Evolutionary conservation across 2,888 invertebrate species (phyloP).

Genomic region (Drosophila anomalata): DNA sequence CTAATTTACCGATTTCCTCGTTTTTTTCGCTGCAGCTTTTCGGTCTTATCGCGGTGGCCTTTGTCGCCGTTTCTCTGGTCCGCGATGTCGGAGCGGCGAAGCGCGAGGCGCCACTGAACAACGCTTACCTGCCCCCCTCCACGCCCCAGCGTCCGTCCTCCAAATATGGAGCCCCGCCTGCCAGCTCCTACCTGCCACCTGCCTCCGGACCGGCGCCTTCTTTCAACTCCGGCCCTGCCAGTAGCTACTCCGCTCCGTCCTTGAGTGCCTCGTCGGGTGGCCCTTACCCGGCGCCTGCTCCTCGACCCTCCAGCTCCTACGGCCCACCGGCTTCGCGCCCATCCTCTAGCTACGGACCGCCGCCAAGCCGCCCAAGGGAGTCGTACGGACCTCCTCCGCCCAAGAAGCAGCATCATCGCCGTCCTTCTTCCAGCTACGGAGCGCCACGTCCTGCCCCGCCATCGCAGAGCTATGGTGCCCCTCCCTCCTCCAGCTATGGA

Average conservation of each 20-base stretch:
- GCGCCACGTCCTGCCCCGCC: slow-evolving; percentile 58
- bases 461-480: slow-evolving; percentile 85
- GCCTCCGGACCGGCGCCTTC: slow-evolving; percentile 83
- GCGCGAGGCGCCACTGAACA: slow-evolving; percentile 83
- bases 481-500: slow-evolving; percentile 74
- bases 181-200: slow-evolving; percentile 86
- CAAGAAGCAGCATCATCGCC: slow-evolving; percentile 76
- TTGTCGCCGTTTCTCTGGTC: slow-evolving; percentile 52
- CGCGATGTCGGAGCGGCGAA: slow-evolving; percentile 76
- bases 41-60: slow-evolving; percentile 51
- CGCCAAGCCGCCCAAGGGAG: slow-evolving; percentile 82
- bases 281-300: slow-evolving; percentile 65
- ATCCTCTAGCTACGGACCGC: slow-evolving; percentile 82
- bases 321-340: slow-evolving; percentile 73
- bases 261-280: slow-evolving; percentile 64
- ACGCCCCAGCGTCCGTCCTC: slow-evolving; percentile 80
- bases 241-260: slow-evolving; percentile 83
- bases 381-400: slow-evolving; percentile 80
- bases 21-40: slow-evolving; percentile 60
- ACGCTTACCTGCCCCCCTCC: slow-evolving; percentile 82
- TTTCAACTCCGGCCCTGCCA: slow-evolving; percentile 65
- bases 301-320: slow-evolving; percentile 81
- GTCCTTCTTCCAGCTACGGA: slow-evolving; percentile 85
- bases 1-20: slow-evolving; percentile 64
- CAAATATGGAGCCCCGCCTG: slow-evolving; percentile 85